Percentiles rank a stretch among this genome's conserved stretches.
Conservation (phyloP, 2,113 vertebrate genomes). For the Noturus placidus region DNA sequence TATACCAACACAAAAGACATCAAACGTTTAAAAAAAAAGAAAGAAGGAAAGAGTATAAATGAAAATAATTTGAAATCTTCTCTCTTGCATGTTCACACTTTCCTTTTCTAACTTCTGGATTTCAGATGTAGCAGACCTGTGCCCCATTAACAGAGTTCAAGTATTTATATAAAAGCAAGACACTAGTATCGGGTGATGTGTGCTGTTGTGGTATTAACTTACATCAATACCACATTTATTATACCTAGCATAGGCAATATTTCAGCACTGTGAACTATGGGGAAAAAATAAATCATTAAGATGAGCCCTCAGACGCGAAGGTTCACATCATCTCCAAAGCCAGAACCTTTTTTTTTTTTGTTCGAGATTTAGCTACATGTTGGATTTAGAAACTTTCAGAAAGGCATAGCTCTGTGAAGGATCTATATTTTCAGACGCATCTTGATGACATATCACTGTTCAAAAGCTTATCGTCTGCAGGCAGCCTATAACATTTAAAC, state of each 20-base stretch:
- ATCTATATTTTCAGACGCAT: too few relatives aligned
- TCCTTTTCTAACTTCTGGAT: neutral
- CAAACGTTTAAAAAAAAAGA: too few relatives aligned
- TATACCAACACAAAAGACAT: neutral
- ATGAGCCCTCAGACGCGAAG: too few relatives aligned
- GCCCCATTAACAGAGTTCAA: neutral
- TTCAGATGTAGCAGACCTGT: neutral
- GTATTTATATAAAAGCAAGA: neutral
- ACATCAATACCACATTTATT: neutral
- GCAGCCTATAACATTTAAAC: neutral
- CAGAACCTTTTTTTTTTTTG: neutral
- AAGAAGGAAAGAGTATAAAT: too few relatives aligned
- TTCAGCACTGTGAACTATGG: neutral
- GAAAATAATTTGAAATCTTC: too few relatives aligned
- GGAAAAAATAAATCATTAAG: too few relatives aligned
- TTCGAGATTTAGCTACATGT: neutral
- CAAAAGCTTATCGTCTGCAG: too few relatives aligned
- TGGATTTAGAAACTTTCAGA: neutral
- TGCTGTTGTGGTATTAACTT: neutral
- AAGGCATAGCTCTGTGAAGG: too few relatives aligned
- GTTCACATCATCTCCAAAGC: too few relatives aligned
- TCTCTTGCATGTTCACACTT: too few relatives aligned
- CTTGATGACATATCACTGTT: too few relatives aligned
- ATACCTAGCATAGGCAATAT: neutral
- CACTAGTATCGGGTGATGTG: neutral